Percentiles rank a stretch among this genome's conserved stretches.
Evolutionary conservation across 2,797 vertebrate species (phyloP).

Genomic region (Novumbra hubbsi): DNA sequence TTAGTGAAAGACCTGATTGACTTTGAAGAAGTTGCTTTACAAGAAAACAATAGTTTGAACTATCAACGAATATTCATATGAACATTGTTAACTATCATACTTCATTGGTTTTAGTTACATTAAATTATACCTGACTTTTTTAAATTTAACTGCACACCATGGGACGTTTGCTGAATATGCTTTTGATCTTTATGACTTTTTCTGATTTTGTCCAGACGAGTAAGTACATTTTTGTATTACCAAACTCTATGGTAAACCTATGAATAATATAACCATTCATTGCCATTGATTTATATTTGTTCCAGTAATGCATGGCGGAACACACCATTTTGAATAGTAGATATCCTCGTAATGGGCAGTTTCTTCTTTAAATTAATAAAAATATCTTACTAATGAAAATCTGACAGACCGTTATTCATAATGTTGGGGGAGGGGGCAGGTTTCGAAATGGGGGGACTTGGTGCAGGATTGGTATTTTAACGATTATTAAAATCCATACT

Average conservation of each 20-base stretch:
- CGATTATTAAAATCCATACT: too few species aligned
- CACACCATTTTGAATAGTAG: background rate
- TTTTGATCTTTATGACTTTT: slow-evolving; percentile 52
- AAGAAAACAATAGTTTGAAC: background rate
- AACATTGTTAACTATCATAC: background rate
- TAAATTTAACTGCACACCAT: slow-evolving; percentile 41
- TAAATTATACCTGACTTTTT: slow-evolving; percentile 16
- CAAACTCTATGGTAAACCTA: background rate
- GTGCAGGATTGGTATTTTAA: too few species aligned
- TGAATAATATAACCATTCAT: background rate
- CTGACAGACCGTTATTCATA: slow-evolving; percentile 50
- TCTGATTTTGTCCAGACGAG: slow-evolving; percentile 50
- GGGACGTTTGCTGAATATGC: slow-evolving; percentile 34
- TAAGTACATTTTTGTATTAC: slow-evolving; percentile 51
- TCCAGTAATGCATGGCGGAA: background rate
- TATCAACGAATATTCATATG: background rate
- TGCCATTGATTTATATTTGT: background rate
- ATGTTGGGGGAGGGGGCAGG: slow-evolving; percentile 37
- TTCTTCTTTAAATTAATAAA: slow-evolving; percentile 19
- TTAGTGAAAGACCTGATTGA: background rate
- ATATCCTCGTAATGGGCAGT: background rate
- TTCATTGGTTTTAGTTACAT: background rate
- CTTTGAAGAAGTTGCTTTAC: background rate
- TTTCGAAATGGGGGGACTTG: too few species aligned
- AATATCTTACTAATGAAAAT: slow-evolving; percentile 28